Evolutionary conservation across 2,888 invertebrate genomes (phyloP).

Genomic region (Nowickia ferox): DNA sequence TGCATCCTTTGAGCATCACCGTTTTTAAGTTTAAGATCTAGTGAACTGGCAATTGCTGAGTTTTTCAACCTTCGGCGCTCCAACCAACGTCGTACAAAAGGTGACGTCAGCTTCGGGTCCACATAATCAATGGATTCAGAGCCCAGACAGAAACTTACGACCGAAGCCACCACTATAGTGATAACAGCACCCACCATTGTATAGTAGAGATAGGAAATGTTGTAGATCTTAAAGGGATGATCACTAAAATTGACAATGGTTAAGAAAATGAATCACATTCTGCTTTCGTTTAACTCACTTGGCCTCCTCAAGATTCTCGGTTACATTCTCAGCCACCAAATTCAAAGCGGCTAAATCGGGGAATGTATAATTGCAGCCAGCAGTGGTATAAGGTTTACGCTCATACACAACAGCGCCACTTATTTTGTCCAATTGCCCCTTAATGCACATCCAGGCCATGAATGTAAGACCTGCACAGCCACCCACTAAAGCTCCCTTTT

Average conservation of each 20-base stretch:
- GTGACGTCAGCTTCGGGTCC: constrained; percentile 87
- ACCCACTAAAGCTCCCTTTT: constrained; percentile 85
- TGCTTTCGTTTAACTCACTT: constrained; percentile 61
- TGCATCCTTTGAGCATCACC: constrained; percentile 60
- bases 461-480: constrained; percentile 84
- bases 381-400: constrained; percentile 84
- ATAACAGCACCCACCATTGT: constrained; percentile 86
- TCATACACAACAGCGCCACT: constrained; percentile 83
- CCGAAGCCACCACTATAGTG: constrained; percentile 85
- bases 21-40: constrained; percentile 66
- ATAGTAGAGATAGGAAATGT: constrained; percentile 92
- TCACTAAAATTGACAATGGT: constrained; percentile 71
- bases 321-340: constrained; percentile 77
- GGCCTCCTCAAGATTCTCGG: constrained; percentile 70
- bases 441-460: constrained; percentile 85
- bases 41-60: constrained; percentile 23
- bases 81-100: constrained; percentile 86
- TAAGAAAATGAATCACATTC: background rate
- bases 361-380: constrained; percentile 85
- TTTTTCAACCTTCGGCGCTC: constrained; percentile 72
- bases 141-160: constrained; percentile 84
- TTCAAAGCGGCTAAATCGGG: constrained; percentile 80
- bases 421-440: constrained; percentile 85
- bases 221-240: constrained; percentile 84
- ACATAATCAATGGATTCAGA: constrained; percentile 85